These are phyloP conservation scores for Oreochromis niloticus DNA, from an alignment of 2,113 vertebrate genomes.

Conservation along the genomic window DNA sequence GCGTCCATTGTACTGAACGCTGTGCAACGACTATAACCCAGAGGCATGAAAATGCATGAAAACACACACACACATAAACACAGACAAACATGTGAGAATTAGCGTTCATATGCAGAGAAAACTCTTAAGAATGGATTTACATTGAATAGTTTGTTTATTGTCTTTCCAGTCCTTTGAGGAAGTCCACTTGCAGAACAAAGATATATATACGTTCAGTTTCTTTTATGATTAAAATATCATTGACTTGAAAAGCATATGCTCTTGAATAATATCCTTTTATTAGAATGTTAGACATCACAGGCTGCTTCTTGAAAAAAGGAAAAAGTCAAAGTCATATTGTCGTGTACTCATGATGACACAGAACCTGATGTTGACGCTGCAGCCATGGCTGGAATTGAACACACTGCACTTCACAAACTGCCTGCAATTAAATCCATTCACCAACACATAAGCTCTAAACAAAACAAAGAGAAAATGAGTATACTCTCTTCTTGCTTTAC, in stretches of 20 bases:
- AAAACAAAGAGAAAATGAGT: neutral
- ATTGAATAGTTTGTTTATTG: neutral
- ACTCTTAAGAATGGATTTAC: neutral
- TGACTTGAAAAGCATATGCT: neutral
- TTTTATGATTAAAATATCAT: neutral
- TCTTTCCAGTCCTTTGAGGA: neutral
- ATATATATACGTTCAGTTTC: neutral
- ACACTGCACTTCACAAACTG: neutral
- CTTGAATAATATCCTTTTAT: neutral
- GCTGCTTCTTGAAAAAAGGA: neutral
- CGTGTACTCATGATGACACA: neutral
- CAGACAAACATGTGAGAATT: neutral
- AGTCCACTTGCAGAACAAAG: neutral
- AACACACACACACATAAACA: neutral
- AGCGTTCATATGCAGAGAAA: neutral
- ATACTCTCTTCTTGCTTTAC: neutral
- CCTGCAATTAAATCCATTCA: conserved; percentile 14
- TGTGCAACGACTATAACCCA: conserved; percentile 13
- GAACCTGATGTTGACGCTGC: neutral
- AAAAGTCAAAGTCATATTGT: neutral
- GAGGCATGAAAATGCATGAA: neutral
- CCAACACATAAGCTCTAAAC: neutral
- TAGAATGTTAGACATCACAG: neutral
- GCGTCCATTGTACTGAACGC: conserved; percentile 25
- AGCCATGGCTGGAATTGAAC: neutral